Evolutionary conservation across 1,140 invertebrate genomes (phyloP), one percentile per base, ranked within the genome.

Genomic region (Bombyx mandarina): DNA sequence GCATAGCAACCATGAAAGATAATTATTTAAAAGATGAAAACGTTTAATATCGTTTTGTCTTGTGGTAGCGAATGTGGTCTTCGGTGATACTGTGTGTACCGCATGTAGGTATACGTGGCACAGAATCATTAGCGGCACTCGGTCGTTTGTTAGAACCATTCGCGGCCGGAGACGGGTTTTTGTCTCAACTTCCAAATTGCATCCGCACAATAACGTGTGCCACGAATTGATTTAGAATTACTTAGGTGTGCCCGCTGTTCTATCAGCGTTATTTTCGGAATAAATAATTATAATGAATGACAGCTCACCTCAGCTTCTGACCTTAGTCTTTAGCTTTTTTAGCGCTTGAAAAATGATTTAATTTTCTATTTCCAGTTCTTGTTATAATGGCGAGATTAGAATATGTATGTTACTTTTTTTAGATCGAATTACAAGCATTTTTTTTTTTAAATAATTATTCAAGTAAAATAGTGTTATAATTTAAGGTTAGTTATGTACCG

Each of bases 71-170:
- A 35, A 1, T 35, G 26, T 5, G 26, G 26, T 35, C 4, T 35
- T 35, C 26, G 1, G 26, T 35, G 26, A 35, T 35, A 35, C 26
- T 35, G 1, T 35, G 45, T 52, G 60, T 54, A 35, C 50, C 56
- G 60, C 68, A 69, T 10, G 54, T 68, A 62, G 51, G 61, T 64
- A 59, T 54, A 57, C 67, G 56, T 62, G 68, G 64, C 79, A 75
- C 75, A 79, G 76, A 79, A 83, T 82, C 82, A 86, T 86, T 84
- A 84, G 81, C 75, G 67, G 73, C 78, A 75, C 62, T 71, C 73
- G 79, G 75, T 86, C 83, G 83, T 86, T 86, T 84, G 83, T 86
- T 80, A 79, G 77, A 79, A 72, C 70, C 72, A 72, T 74, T 71
- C 77, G 76, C 73, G 69, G 67, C 73, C 62, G 59, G 81, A 82